phyloP scores from a whole-genome alignment of 2,113 vertebrate species.

The Lampris incognitus region DNA sequence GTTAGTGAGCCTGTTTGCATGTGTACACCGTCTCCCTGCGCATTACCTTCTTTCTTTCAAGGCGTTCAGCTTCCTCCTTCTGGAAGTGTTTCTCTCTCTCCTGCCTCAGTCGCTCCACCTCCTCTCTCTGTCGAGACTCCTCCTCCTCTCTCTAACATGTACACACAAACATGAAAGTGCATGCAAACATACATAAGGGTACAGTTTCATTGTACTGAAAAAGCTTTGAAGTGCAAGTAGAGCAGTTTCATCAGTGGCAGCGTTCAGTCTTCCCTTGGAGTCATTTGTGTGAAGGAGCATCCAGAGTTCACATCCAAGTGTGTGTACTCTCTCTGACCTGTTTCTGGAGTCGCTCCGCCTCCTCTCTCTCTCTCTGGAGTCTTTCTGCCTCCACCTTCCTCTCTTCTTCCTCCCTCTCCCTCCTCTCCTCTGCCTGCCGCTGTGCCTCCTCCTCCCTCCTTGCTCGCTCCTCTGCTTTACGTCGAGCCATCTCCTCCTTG shows the following conservation, averaged over 20 bases:
- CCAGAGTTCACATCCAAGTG: no score
- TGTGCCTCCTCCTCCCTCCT: constrained; percentile 88
- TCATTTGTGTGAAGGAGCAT: not conserved
- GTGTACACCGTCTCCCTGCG: no score
- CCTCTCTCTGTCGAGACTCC: constrained; percentile 89
- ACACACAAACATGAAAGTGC: not conserved
- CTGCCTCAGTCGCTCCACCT: constrained; percentile 85
- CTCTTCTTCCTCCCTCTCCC: constrained; percentile 80
- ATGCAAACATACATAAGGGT: not conserved
- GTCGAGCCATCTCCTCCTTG: constrained; percentile 88
- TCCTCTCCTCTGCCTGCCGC: constrained; percentile 83
- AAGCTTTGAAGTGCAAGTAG: no score
- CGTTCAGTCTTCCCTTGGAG: not conserved
- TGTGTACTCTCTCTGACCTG: constrained; percentile 80
- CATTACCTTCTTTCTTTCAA: constrained; percentile 95
- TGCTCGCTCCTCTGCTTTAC: constrained; percentile 86
- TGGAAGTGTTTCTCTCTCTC: constrained; percentile 96
- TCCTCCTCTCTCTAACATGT: constrained; percentile 87
- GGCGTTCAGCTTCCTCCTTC: constrained; percentile 94
- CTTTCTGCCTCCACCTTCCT: constrained; percentile 83
- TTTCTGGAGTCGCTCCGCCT: constrained; percentile 85
- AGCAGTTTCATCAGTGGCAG: no score
- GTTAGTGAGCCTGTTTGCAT: not conserved
- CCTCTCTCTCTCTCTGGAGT: constrained; percentile 84
- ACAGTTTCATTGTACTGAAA: no score